These are phyloP conservation scores for Podarcis siculus DNA, from an alignment of 2,797 vertebrate genomes.

Conservation along the genomic window DNA sequence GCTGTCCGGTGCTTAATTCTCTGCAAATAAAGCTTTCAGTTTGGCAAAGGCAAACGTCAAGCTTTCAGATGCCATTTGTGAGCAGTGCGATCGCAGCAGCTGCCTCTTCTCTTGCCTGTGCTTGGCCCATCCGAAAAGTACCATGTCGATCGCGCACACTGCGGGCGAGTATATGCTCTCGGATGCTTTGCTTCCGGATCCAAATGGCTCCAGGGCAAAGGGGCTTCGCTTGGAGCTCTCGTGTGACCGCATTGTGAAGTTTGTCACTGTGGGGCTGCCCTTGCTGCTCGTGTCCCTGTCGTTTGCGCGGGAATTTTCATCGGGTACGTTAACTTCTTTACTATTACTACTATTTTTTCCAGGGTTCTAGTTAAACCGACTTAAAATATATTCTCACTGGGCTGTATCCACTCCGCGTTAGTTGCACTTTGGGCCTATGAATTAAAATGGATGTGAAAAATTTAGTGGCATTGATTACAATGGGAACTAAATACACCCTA, in stretches of 20 bases:
- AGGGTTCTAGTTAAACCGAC: neutral
- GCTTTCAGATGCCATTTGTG: neutral
- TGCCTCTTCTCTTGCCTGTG: neutral
- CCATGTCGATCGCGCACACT: conserved; percentile 91
- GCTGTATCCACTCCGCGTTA: neutral
- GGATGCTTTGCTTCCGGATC: conserved; percentile 88
- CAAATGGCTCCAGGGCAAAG: conserved; percentile 73
- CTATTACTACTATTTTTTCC: neutral
- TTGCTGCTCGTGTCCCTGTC: conserved; percentile 91
- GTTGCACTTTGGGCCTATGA: neutral
- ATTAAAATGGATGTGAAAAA: neutral
- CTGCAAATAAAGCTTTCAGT: conserved; percentile 8
- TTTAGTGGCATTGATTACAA: neutral
- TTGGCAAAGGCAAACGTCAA: fast-evolving
- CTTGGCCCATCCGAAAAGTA: neutral
- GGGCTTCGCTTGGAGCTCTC: conserved; percentile 91
- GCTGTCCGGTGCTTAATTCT: neutral
- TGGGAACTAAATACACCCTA: neutral
- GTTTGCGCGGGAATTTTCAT: conserved; percentile 91
- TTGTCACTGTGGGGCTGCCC: conserved; percentile 90
- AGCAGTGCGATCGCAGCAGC: neutral
- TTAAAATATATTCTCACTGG: neutral
- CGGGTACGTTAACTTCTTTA: conserved; percentile 77
- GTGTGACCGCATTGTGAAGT: conserved; percentile 92
- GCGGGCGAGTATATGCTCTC: conserved; percentile 94